A percentile compares a stretch with the other conserved stretches of the same genome.
Evolutionary conservation across 2,888 invertebrate species (phyloP).

Genomic region (Pandemis cinnamomeana): DNA sequence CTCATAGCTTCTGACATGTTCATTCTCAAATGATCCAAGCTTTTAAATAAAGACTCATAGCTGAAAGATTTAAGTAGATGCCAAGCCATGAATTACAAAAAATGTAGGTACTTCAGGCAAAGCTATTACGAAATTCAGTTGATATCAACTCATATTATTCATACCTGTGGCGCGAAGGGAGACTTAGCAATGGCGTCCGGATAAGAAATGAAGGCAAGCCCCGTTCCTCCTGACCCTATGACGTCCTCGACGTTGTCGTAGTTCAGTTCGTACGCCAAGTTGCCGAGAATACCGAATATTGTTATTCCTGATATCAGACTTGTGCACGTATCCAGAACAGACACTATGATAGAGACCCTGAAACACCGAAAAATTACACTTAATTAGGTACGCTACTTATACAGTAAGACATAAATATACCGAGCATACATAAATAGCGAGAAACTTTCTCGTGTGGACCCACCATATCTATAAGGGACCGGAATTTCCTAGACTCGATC

Average conservation of each 20-base stretch:
- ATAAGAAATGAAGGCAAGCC: conserved; percentile 93
- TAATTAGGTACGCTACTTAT: not conserved
- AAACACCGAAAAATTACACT: conserved; percentile 40
- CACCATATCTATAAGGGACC: no score
- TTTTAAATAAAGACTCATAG: no score
- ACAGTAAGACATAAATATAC: not conserved
- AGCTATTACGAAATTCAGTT: not conserved
- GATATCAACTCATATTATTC: conserved; percentile 15
- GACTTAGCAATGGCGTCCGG: conserved; percentile 93
- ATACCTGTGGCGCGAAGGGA: conserved; percentile 88
- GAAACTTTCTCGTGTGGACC: no score
- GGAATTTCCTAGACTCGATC: no score
- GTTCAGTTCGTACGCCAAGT: conserved; percentile 88
- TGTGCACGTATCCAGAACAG: conserved; percentile 92
- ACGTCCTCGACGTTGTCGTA: conserved; percentile 86
- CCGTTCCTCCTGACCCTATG: conserved; percentile 89
- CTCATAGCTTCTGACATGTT: no score
- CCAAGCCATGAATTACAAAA: no score
- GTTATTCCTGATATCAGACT: conserved; percentile 92
- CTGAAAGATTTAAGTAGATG: no score
- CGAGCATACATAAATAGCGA: no score
- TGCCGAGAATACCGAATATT: conserved; percentile 93
- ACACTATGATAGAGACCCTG: conserved; percentile 92
- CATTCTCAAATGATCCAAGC: no score
- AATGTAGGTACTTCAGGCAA: no score